Evolutionary conservation across 2,888 invertebrate genomes (phyloP).

Genomic region (Caenorhabditis zanzibari): DNA sequence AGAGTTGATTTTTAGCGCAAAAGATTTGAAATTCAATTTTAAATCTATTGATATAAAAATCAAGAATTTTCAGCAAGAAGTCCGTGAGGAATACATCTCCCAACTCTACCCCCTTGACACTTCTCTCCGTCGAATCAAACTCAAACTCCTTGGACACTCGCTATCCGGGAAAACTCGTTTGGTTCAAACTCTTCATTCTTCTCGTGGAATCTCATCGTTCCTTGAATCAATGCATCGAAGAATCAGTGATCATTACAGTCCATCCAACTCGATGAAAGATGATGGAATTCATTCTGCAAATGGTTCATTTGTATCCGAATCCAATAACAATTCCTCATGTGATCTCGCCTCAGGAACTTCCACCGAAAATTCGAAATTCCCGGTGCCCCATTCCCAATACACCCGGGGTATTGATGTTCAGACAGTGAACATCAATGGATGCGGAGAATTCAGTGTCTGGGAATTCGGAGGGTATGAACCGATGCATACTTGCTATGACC

Average conservation of each 20-base stretch:
- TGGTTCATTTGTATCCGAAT: slow-evolving; percentile 76
- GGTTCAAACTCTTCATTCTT: slow-evolving; percentile 67
- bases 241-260: slow-evolving; percentile 79
- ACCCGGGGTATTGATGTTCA: slow-evolving; percentile 88
- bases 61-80: slow-evolving; percentile 79
- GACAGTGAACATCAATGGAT: slow-evolving; percentile 84
- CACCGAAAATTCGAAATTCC: slow-evolving; percentile 8
- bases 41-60: too few relatives aligned
- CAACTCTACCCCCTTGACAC: slow-evolving; percentile 85
- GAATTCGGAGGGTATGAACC: slow-evolving; percentile 90
- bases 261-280: slow-evolving; percentile 70
- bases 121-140: slow-evolving; percentile 86
- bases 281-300: slow-evolving; percentile 80
- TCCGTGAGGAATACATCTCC: slow-evolving; percentile 86
- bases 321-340: slow-evolving; percentile 69
- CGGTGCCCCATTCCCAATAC: slow-evolving; percentile 85
- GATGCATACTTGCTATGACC: slow-evolving; percentile 88
- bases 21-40: too few relatives aligned
- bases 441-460: slow-evolving; percentile 88
- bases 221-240: slow-evolving; percentile 80
- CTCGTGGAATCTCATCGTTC: slow-evolving; percentile 73
- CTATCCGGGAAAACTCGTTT: slow-evolving; percentile 84
- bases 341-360: slow-evolving; percentile 43
- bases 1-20: too few relatives aligned
- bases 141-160: slow-evolving; percentile 89